Evolutionary conservation across 2,113 vertebrate genomes (phyloP), one percentile per base, ranked within the genome.

Genomic region (Ancistrus triradiatus): DNA sequence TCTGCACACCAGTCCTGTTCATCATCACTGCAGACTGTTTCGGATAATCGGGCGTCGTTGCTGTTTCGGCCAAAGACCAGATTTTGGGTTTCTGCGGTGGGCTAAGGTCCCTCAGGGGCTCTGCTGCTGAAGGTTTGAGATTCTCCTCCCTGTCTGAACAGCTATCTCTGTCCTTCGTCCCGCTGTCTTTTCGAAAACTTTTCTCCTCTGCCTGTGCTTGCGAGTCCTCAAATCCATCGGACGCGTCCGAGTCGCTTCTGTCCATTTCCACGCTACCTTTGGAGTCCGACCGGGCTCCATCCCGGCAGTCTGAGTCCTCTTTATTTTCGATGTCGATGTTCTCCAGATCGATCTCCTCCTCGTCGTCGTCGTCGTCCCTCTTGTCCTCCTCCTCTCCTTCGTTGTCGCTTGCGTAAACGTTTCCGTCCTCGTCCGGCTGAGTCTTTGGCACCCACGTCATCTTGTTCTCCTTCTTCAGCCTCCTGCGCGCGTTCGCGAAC

Each of bases 11-110:
- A 93, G 91, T 95, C 83, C 75, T 86, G 82, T 87, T 62, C 76
- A 89, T 80, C 63, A 88, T 74, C 11, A 85, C 88, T 2, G 84
- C 89, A 25, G 85, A 92, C 73, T 90, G 93, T 68, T 90, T 91
- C 11, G 95, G 95, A 85, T 92, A 93, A 86, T 98, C 95, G 13
- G 95, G 95, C 25, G 92, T 91, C 10, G 95, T 92, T 69, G 95
- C 95, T 0, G 95, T 98, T 81, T 98, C 95, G n/a, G 95, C 95
- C 84, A 98, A 80, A 56, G 95, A 98, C 95, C 95, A 97, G 81
- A 98, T 98, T 81, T 97, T 98, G 70, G 95, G 93, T 65, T 98
- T 98, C 43, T 91, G 91, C 55, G 86, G 80, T 4, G 86, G 72
- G 46, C 87, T 87, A 13, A 86, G 73, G 62, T 82, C 87, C 79